These are phyloP conservation scores for Lophura nycthemera DNA, from an alignment of 2,113 vertebrate genomes.

Conservation along the genomic window DNA sequence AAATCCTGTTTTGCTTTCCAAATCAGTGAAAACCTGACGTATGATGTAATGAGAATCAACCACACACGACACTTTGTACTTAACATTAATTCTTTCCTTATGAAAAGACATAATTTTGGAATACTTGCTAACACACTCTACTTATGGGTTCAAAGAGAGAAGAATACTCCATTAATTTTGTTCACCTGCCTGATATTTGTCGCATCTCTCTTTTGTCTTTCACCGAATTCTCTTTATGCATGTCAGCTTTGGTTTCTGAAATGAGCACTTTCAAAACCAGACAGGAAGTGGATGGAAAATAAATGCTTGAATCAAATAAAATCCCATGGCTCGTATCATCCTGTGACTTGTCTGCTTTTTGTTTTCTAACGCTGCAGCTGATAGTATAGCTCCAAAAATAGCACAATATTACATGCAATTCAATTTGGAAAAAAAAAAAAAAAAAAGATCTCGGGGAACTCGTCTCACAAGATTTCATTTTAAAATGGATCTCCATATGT, in stretches of 20 bases:
- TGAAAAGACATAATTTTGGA: slow-evolving; percentile 21
- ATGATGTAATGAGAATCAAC: slow-evolving; percentile 38
- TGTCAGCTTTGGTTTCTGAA: slow-evolving; percentile 27
- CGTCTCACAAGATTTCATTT: not conserved
- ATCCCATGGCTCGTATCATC: slow-evolving; percentile 14
- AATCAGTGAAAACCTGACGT: slow-evolving; percentile 53
- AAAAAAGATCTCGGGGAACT: not conserved
- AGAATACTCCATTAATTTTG: not conserved
- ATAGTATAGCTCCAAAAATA: not conserved
- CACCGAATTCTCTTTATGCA: slow-evolving; percentile 13
- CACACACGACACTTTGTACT: slow-evolving; percentile 72
- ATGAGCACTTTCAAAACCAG: not conserved
- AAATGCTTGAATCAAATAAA: slow-evolving; percentile 32
- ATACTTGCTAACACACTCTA: not conserved
- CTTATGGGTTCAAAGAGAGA: slow-evolving; percentile 2
- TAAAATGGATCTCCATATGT: not conserved
- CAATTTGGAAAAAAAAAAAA: not conserved
- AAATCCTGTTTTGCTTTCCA: slow-evolving; percentile 45
- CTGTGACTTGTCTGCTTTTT: slow-evolving; percentile 16
- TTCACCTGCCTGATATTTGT: not conserved
- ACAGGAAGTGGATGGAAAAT: slow-evolving; percentile 9
- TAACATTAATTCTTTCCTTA: slow-evolving; percentile 55
- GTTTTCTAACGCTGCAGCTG: not conserved
- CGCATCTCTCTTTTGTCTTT: not conserved
- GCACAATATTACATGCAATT: not conserved